These are phyloP conservation scores for Cecidostiba fungosa DNA, from an alignment of 2,888 invertebrate species.

Conservation along the genomic window DNA sequence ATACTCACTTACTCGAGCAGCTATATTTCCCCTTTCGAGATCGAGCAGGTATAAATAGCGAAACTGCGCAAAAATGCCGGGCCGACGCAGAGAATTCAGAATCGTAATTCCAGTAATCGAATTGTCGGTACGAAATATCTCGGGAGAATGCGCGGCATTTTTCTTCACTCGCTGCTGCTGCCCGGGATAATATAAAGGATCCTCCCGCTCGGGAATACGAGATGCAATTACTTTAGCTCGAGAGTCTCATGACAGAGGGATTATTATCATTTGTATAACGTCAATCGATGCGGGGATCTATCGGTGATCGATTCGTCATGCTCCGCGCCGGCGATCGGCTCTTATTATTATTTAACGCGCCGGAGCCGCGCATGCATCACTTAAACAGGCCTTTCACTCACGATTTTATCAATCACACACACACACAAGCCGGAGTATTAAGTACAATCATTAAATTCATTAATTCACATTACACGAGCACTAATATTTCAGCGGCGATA, in stretches of 20 bases:
- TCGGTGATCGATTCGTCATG: conserved; percentile 53
- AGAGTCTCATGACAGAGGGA: conserved; percentile 38
- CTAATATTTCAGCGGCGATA: conserved; percentile 11
- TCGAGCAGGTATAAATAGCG: not conserved
- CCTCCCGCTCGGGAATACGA: conserved; percentile 39
- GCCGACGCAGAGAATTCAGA: not conserved
- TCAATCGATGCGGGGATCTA: conserved; percentile 45
- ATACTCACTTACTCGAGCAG: no score
- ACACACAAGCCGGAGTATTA: conserved; percentile 4
- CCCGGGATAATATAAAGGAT: not conserved
- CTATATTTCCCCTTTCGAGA: no score
- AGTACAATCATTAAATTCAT: conserved; percentile 48
- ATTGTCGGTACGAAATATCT: not conserved
- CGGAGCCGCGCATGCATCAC: conserved; percentile 31
- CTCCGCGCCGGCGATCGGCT: conserved; percentile 23
- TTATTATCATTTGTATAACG: conserved; percentile 49
- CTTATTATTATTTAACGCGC: conserved; percentile 43
- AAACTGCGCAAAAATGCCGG: not conserved
- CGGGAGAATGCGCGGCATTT: conserved; percentile 23
- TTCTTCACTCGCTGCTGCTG: conserved; percentile 12
- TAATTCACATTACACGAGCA: conserved; percentile 46
- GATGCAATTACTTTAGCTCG: conserved; percentile 46
- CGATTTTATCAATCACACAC: conserved; percentile 49
- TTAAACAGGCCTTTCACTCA: conserved; percentile 37
- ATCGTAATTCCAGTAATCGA: conserved; percentile 39